Base-by-base conservation (phyloP, 2,888 invertebrate genomes). In the Saturnia pavonia region DNA sequence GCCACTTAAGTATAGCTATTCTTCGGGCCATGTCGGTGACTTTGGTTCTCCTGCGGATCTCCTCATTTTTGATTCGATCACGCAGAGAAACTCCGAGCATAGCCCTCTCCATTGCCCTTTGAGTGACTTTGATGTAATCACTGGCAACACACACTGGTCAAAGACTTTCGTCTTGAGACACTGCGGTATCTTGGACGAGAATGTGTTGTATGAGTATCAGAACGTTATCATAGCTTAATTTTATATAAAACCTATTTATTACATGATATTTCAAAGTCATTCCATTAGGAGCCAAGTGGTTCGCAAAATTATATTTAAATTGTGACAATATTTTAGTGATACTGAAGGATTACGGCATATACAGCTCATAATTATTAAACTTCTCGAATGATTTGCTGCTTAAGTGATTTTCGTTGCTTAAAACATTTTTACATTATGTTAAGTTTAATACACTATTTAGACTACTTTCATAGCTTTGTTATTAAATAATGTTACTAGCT, bases 231-330 rank as follows among this genome's bases (percentile, higher is more conserved):
- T 34, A 34, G 6, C 1, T 9, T 22, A 7, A 54, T 22, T 22
- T 22, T 1, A 54, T n/a, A 54, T 54, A 54, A 9, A 22, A n/a
- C 1, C 11, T 54, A 9, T 54, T 54, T 54, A 54, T 54, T 54
- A 22, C n/a, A 54, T 22, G 9, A 63, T 63, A 4, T 63, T 63
- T 63, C 34, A 63, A 63, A 63, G 63, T 63, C 34, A 54, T 54
- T 34, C 14, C 63, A 63, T 63, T 27, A 63, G 63, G 68, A 27
- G 48, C 51, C 22, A 65, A 48, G 48, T 68, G 68, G 63, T 48
- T 68, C 63, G 22, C 63, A 67, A 68, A 71, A 68, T 71, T 68
- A 68, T 71, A 57, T 71, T 71, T 68, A 54, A 54, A 9, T 54
- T 27, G 19, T 16, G 7, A 63, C 63, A 63, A 34, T 34, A 16